Evolutionary conservation across 1,140 invertebrate species (phyloP).

Genomic region (Apis laboriosa): DNA sequence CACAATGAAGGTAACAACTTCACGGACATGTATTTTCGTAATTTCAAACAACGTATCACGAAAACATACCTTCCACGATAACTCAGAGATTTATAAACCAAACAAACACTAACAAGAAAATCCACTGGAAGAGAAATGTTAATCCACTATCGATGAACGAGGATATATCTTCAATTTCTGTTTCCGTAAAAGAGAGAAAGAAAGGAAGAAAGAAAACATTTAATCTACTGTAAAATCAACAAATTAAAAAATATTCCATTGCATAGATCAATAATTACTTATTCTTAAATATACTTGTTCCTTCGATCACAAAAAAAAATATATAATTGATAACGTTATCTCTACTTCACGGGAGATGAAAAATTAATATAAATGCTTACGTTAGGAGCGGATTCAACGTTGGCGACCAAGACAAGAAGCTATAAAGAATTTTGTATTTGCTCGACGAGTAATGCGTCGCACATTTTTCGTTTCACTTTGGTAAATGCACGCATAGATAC

Average conservation of each 20-base stretch:
- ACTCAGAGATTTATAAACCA: too few species aligned
- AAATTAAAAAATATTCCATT: neutral
- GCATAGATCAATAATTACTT: neutral
- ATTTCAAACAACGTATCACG: neutral
- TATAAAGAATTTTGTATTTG: slow-evolving; percentile 49
- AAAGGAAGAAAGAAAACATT: too few species aligned
- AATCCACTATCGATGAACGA: too few species aligned
- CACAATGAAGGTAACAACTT: neutral
- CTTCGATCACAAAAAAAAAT: neutral
- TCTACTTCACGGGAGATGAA: neutral
- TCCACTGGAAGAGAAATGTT: too few species aligned
- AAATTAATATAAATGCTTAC: slow-evolving; percentile 31
- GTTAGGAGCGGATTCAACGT: slow-evolving; percentile 1
- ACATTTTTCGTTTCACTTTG: slow-evolving; percentile 46
- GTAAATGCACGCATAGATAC: slow-evolving; percentile 38
- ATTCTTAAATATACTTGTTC: neutral
- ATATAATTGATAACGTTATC: too few species aligned
- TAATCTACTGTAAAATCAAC: neutral
- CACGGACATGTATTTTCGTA: neutral
- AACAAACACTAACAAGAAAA: too few species aligned
- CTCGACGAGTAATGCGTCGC: slow-evolving; percentile 36
- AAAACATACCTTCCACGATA: too few species aligned
- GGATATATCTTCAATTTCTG: neutral
- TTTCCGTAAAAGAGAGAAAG: neutral
- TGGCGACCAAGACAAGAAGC: neutral